These are phyloP conservation scores for Zonitis immaculata DNA, from an alignment of 2,888 invertebrate genomes.

Conservation along the genomic window DNA sequence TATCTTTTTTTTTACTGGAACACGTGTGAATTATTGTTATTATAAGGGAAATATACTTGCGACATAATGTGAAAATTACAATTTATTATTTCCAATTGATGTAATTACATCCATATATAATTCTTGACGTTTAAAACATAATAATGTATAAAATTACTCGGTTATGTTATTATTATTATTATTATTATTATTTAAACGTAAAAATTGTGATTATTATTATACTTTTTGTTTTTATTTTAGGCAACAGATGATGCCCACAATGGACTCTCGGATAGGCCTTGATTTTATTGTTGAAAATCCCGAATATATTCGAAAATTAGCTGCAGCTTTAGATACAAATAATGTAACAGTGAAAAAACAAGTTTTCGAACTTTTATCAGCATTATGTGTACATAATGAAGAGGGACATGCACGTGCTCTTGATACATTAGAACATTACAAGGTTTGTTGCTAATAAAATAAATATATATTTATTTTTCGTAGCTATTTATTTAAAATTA, in stretches of 20 bases:
- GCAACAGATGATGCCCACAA: conserved; percentile 30
- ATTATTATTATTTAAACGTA: too few relatives aligned
- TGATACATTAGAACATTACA: conserved; percentile 87
- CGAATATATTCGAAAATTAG: conserved; percentile 86
- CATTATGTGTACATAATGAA: conserved; percentile 88
- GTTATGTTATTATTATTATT: too few relatives aligned
- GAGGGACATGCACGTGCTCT: conserved; percentile 84
- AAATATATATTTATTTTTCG: too few relatives aligned
- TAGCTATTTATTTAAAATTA: too few relatives aligned
- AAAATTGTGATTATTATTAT: too few relatives aligned
- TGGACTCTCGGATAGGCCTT: conserved; percentile 91
- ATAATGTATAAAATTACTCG: too few relatives aligned
- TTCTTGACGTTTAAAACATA: background rate
- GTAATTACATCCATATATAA: background rate
- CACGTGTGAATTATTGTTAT: background rate
- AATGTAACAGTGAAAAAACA: conserved; percentile 92
- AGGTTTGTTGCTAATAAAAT: conserved; percentile 74
- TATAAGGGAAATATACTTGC: background rate
- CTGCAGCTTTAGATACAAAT: conserved; percentile 86
- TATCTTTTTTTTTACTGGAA: background rate
- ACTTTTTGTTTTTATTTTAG: conserved; percentile 7
- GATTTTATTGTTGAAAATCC: conserved; percentile 93
- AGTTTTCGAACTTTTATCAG: conserved; percentile 92
- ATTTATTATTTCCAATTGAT: background rate
- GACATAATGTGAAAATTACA: background rate